These are phyloP conservation scores for Microtus pennsylvanicus DNA, from an alignment of 2,113 vertebrate species.

Conservation along the genomic window DNA sequence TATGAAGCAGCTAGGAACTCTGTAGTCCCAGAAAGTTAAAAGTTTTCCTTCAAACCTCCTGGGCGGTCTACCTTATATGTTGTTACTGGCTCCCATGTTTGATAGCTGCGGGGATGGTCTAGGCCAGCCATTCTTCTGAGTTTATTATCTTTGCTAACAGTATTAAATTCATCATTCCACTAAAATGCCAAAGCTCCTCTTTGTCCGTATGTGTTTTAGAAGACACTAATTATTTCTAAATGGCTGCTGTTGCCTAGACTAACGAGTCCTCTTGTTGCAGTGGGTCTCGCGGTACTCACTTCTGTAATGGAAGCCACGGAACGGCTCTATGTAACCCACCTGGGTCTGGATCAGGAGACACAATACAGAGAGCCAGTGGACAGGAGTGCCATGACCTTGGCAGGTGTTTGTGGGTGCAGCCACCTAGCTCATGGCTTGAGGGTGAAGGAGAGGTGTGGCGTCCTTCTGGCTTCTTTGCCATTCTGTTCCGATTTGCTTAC, in stretches of 20 bases:
- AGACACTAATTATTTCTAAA: background rate
- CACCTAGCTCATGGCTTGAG: background rate
- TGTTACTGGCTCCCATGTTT: fast-evolving
- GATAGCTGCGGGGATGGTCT: no score
- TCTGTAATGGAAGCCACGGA: background rate
- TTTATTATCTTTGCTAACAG: background rate
- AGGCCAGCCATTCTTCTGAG: background rate
- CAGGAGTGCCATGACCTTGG: fast-evolving
- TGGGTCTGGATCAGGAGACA: background rate
- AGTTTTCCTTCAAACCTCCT: background rate
- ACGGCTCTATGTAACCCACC: background rate
- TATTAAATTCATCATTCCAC: background rate
- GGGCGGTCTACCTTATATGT: background rate
- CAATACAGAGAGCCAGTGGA: background rate
- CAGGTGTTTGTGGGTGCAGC: background rate
- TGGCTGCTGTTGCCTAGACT: background rate
- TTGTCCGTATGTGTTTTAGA: background rate
- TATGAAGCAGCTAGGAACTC: background rate
- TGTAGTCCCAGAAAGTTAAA: background rate
- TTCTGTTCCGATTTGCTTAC: fast-evolving
- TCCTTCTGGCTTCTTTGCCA: background rate
- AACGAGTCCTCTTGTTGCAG: background rate
- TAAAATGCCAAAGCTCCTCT: background rate
- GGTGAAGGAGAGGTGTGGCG: fast-evolving
- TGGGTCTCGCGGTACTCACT: background rate